Conservation (phyloP, 2,113 vertebrate species). For the Scophthalmus maximus region DNA sequence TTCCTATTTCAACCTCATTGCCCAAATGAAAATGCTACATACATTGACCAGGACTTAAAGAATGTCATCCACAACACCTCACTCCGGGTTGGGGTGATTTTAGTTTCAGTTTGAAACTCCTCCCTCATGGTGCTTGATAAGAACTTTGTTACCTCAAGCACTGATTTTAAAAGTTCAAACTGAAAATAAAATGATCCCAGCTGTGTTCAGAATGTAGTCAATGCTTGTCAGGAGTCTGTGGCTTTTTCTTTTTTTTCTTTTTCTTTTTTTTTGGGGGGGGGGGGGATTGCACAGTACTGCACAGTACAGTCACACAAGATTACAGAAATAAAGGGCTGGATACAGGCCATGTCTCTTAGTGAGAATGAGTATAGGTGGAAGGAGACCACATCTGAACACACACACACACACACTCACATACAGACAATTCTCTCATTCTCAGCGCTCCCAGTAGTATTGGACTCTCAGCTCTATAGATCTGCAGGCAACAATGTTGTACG, state of each 20-base stretch:
- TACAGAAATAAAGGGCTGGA: conserved; percentile 46
- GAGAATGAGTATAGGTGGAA: conserved; percentile 28
- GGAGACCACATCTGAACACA: conserved; percentile 22
- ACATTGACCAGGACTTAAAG: conserved; percentile 71
- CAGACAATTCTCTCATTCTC: conserved; percentile 14
- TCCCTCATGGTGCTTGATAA: conserved; percentile 35
- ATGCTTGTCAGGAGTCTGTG: conserved; percentile 55
- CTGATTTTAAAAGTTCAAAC: conserved; percentile 46
- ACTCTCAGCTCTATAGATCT: conserved; percentile 18
- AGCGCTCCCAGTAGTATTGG: conserved; percentile 29
- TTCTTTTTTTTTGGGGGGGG: too few species aligned
- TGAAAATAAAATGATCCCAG: conserved; percentile 58
- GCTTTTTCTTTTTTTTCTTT: conserved; percentile 22
- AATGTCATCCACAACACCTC: conserved; percentile 75
- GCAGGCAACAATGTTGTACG: conserved; percentile 36
- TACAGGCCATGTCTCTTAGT: conserved; percentile 29
- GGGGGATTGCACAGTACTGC: conserved; percentile 49
- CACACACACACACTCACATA: conserved; percentile 1
- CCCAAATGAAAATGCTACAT: conserved; percentile 17
- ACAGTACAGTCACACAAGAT: conserved; percentile 51
- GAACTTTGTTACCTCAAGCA: conserved; percentile 41
- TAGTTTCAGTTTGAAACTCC: conserved; percentile 52
- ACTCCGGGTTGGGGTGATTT: conserved; percentile 47
- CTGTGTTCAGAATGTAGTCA: conserved; percentile 73
- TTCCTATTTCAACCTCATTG: conserved; percentile 3